Evolutionary conservation across 2,113 vertebrate genomes (phyloP).

Genomic region (Bucco capensis): DNA sequence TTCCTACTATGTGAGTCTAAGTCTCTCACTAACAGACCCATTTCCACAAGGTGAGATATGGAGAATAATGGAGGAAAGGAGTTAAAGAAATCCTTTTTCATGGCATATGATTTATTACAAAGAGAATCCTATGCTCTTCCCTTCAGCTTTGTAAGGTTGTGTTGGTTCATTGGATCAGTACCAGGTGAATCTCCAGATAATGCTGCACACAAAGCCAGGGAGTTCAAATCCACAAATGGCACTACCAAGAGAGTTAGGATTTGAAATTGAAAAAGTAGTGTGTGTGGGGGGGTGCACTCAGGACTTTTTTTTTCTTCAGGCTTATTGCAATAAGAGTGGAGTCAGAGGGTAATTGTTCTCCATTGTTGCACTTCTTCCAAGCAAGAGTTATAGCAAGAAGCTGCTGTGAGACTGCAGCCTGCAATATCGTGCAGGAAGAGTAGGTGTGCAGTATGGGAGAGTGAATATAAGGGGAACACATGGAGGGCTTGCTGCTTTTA

Average conservation of each 20-base stretch:
- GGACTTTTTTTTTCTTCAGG: background rate
- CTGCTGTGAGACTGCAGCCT: background rate
- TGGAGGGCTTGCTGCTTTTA: background rate
- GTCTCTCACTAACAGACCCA: slow-evolving; percentile 35
- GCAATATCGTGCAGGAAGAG: background rate
- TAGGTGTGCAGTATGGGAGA: background rate
- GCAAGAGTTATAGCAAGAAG: background rate
- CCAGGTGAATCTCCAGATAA: slow-evolving; percentile 59
- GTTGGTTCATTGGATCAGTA: slow-evolving; percentile 58
- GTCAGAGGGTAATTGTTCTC: background rate
- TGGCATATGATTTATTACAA: slow-evolving; percentile 53
- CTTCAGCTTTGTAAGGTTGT: slow-evolving; percentile 39
- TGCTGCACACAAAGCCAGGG: slow-evolving; percentile 13
- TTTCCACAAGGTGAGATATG: slow-evolving; percentile 45
- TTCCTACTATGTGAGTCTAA: background rate
- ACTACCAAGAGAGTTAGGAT: background rate
- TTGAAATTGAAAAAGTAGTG: background rate
- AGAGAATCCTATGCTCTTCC: slow-evolving; percentile 24
- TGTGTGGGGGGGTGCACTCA: background rate
- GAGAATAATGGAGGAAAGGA: slow-evolving; percentile 62
- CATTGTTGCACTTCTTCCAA: background rate
- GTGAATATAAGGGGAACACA: background rate
- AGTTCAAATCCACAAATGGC: slow-evolving; percentile 32
- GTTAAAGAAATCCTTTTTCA: slow-evolving; percentile 71
- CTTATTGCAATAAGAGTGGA: background rate